phyloP scores from a whole-genome alignment of 2,113 vertebrate species.

The Chaetodon trifascialis region DNA sequence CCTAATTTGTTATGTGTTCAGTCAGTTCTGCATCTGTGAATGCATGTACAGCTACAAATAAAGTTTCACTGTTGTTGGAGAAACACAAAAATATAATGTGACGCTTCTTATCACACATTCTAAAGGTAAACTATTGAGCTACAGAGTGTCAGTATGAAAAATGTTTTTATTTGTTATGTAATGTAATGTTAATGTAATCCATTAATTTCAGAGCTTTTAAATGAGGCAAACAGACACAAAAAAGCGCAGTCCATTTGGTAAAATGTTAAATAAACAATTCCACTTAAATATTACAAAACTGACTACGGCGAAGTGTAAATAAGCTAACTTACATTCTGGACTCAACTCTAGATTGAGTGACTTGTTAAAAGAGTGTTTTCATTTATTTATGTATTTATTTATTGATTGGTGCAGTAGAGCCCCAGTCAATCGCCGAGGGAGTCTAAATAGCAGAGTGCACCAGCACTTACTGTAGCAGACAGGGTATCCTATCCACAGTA shows the following conservation, averaged over 20 bases:
- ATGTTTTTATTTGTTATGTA: neutral
- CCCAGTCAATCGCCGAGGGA: conserved; percentile 46
- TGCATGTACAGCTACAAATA: neutral
- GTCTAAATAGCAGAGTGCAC: conserved; percentile 32
- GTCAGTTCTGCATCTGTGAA: neutral
- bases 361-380: conserved; percentile 29
- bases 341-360: conserved; percentile 11
- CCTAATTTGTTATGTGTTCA: neutral
- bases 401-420: conserved; percentile 43
- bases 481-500: conserved; percentile 24
- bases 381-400: conserved; percentile 51
- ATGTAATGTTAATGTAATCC: too few species aligned
- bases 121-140: neutral
- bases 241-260: neutral
- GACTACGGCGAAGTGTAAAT: too few species aligned
- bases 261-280: neutral
- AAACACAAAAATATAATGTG: too few species aligned
- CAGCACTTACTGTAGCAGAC: conserved; percentile 39
- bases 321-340: neutral
- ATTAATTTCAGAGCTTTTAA: neutral
- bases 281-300: neutral
- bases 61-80: neutral
- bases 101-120: neutral
- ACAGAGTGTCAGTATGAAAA: neutral
- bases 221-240: too few species aligned